These are phyloP conservation scores for Menura novaehollandiae DNA, from an alignment of 2,113 vertebrate species.

Conservation along the genomic window DNA sequence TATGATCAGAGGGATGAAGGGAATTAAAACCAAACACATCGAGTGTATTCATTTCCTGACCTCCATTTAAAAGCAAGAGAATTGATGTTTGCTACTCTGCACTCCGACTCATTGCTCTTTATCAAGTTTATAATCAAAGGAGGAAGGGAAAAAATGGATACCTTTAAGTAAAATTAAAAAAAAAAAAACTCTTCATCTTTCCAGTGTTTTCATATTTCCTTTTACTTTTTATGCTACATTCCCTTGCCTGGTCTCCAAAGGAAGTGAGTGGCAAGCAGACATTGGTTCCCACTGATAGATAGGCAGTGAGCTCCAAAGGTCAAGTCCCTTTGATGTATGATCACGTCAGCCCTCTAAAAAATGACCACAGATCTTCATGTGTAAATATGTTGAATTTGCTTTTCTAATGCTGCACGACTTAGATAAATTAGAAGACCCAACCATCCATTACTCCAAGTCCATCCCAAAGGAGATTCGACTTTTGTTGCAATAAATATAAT, in stretches of 20 bases:
- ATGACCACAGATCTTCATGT: slow-evolving; percentile 23
- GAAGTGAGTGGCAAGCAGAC: neutral
- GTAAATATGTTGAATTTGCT: slow-evolving; percentile 57
- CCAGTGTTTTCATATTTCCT: neutral
- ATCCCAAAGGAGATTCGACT: neutral
- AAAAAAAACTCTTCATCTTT: neutral
- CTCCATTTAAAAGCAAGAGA: neutral
- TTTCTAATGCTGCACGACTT: slow-evolving; percentile 39
- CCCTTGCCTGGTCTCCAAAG: neutral
- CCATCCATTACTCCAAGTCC: neutral
- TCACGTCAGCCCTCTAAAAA: slow-evolving; percentile 28
- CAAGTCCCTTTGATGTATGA: slow-evolving; percentile 33
- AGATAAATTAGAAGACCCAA: slow-evolving; percentile 40
- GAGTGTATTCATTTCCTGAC: neutral
- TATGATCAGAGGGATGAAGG: neutral
- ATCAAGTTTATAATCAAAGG: neutral
- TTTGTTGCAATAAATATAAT: neutral
- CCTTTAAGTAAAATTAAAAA: neutral
- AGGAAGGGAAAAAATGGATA: neutral
- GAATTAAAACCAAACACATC: slow-evolving; percentile 36
- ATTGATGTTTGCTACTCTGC: neutral
- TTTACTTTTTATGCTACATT: neutral
- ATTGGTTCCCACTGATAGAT: neutral
- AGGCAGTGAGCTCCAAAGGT: neutral
- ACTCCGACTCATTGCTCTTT: neutral